Conservation (phyloP, 2,797 vertebrate species). For the Sarcoramphus papa region DNA sequence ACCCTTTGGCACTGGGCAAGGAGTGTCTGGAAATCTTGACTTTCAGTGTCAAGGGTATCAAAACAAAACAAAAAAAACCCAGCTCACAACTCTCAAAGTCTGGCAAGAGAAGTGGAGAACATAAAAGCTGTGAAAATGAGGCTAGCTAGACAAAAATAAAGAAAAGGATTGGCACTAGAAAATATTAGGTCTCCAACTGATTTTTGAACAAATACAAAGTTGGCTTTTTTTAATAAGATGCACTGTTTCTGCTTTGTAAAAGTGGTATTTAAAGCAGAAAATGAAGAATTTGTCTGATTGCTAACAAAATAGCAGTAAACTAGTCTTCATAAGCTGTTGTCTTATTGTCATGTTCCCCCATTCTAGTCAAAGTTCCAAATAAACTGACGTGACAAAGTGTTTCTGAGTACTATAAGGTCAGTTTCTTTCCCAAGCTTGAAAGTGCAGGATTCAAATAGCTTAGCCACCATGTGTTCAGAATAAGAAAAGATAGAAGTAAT, state of each 20-base stretch:
- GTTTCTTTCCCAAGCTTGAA: background rate
- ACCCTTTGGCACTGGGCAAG: slow-evolving; percentile 43
- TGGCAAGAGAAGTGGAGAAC: slow-evolving; percentile 38
- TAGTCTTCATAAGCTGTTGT: background rate
- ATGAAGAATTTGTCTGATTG: background rate
- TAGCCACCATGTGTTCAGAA: background rate
- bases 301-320: background rate
- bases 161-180: background rate
- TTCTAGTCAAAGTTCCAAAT: background rate
- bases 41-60: slow-evolving; percentile 36
- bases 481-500: background rate
- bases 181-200: background rate
- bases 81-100: background rate
- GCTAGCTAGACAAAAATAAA: background rate
- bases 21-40: slow-evolving; percentile 59
- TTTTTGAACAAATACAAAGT: background rate
- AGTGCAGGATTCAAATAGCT: background rate
- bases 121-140: slow-evolving; percentile 58
- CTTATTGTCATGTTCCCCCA: background rate
- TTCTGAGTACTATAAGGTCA: background rate
- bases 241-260: background rate
- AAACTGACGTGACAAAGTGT: background rate
- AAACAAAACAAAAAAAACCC: slow-evolving; percentile 12
- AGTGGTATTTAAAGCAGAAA: background rate
- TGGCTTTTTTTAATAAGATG: background rate